Evolutionary conservation across 1,140 invertebrate genomes (phyloP).

Genomic region (Saxidomus purpurata): DNA sequence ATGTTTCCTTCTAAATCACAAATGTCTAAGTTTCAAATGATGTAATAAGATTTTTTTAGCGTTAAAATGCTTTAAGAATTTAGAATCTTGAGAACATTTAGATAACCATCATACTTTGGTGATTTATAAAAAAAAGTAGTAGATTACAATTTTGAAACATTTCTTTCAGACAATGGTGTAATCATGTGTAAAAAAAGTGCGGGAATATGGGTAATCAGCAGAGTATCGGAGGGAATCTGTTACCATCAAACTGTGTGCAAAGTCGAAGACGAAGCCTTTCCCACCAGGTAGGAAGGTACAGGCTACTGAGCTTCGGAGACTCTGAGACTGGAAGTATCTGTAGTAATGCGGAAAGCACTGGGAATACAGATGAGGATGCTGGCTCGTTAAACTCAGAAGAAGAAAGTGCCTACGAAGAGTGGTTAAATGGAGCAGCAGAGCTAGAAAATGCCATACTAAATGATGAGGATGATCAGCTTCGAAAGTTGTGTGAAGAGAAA

Average conservation of each 20-base stretch:
- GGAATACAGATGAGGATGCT: constrained; percentile 56
- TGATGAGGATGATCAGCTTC: constrained; percentile 51
- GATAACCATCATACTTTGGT: too few relatives aligned
- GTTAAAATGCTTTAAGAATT: too few relatives aligned
- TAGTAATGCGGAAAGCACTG: constrained; percentile 17
- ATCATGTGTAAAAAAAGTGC: not conserved
- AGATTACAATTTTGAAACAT: too few relatives aligned
- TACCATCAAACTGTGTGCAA: constrained; percentile 51
- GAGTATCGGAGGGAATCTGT: constrained; percentile 16
- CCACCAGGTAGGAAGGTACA: constrained; percentile 29
- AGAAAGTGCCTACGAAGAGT: constrained; percentile 34
- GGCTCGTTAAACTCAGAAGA: constrained; percentile 52
- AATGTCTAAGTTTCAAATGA: too few relatives aligned
- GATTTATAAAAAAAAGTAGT: too few relatives aligned
- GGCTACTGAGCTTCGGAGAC: constrained; percentile 49
- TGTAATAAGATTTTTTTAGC: too few relatives aligned
- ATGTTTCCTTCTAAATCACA: too few relatives aligned
- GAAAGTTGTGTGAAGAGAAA: constrained; percentile 51
- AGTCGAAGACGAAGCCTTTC: constrained; percentile 11
- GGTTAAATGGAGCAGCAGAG: constrained; percentile 49
- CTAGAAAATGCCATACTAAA: constrained; percentile 62
- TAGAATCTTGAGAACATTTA: too few relatives aligned
- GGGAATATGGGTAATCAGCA: constrained; percentile 60
- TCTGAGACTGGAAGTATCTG: constrained; percentile 46
- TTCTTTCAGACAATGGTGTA: constrained; percentile 1